Base-by-base conservation (phyloP, 23 tunicate species). In the Trididemnum nubilum region DNA sequence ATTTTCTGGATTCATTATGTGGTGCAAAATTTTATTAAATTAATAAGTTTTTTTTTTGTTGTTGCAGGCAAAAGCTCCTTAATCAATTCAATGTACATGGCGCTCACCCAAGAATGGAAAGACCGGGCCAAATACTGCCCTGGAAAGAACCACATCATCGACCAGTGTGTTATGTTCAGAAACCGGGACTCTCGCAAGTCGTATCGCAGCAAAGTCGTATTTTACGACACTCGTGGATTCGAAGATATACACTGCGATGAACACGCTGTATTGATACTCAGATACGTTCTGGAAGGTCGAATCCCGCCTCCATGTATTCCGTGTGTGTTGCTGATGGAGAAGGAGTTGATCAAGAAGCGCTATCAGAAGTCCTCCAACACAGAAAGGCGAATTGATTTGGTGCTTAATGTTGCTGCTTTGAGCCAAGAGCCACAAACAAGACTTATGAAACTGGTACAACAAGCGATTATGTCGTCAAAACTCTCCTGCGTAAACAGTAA, bases 181-280 rank as follows among this genome's bases (percentile, higher is more conserved):
- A 96, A 90, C 70, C 84, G 87, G 35, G 36, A 66, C 73, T 61
- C 87, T 0, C 85, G 92, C 1, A 38, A 73, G 9, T 12, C 32
- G 19, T 5, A n/a, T 26, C 33, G 66, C 36, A 92, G 99, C 60
- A 93, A 88, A 63, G 99, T 96, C 18, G 94, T 91, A 19, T 87
- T 96, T 64, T 91, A 88, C 83, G 99, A 96, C 90, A 92, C 99
- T 30, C 88, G 97, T 34, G 99, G 99, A 63, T 96, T 96, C 73
- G 95, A 96, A 35, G 87, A 85, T 36, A 91, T 96, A 27, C 94
- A 96, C 88, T 92, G 76, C 59, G 87, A 88, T 7, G 91, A 91
- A 27, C 97, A 91, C 71, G 94, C 96, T 2, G 84, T 88, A 21
- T 87, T 96, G 31, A 91, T 96, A 19, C 73, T 96, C 34, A 78